Conservation (phyloP, 1,140 invertebrate genomes). For the Gonatopus flavifemur region DNA sequence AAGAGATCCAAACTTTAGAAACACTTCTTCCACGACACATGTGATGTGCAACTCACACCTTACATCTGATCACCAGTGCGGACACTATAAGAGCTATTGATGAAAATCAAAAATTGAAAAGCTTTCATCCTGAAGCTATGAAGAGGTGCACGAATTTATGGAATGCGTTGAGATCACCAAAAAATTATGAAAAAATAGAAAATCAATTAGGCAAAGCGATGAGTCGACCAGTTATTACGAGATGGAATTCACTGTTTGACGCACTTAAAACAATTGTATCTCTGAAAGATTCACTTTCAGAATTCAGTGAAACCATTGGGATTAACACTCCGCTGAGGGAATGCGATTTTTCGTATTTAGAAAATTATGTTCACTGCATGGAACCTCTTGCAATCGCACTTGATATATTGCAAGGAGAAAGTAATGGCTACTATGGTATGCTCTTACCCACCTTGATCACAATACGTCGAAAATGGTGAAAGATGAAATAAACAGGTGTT, state of each 20-base stretch:
- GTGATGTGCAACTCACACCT: slow-evolving; percentile 16
- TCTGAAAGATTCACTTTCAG: slow-evolving; percentile 5
- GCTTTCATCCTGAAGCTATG: slow-evolving; percentile 1
- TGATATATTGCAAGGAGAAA: slow-evolving; percentile 14
- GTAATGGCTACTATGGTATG: slow-evolving; percentile 13
- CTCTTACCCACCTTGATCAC: slow-evolving; percentile 17
- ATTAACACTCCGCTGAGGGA: neutral
- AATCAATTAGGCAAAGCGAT: slow-evolving; percentile 4
- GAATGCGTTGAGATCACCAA: slow-evolving; percentile 5
- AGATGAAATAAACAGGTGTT: neutral
- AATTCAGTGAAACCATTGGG: neutral
- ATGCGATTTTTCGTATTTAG: slow-evolving; percentile 10
- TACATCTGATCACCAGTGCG: slow-evolving; percentile 10
- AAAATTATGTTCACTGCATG: slow-evolving; percentile 8
- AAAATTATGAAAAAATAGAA: slow-evolving; percentile 6
- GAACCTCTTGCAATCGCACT: slow-evolving; percentile 18
- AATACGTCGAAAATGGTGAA: slow-evolving; percentile 3
- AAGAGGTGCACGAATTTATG: neutral
- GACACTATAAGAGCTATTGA: slow-evolving; percentile 7
- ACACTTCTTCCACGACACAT: slow-evolving; percentile 12
- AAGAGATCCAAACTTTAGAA: too few relatives aligned
- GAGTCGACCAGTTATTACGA: neutral
- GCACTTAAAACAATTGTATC: slow-evolving; percentile 5
- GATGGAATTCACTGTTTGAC: slow-evolving; percentile 18
- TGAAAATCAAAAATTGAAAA: neutral